Conservation (phyloP, 64 coral and sea anemone genomes). For the Pachyseris speciosa region DNA sequence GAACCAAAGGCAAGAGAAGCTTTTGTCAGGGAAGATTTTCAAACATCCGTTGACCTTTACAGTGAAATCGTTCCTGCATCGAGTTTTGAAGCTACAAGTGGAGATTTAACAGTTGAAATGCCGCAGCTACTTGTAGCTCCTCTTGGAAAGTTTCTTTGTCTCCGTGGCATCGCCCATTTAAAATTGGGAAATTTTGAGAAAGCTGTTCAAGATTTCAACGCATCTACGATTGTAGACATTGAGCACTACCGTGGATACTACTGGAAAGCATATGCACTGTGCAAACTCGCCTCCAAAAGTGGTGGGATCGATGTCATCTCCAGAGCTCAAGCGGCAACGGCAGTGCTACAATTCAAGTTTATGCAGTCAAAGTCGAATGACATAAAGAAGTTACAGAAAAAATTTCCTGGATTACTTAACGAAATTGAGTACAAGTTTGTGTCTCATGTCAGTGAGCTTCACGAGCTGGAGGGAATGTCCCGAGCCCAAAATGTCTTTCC, state of each 20-base stretch:
- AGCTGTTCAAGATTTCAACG: slow-evolving; percentile 26
- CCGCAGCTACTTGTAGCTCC: not conserved
- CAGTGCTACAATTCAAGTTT: not conserved
- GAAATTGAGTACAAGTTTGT: not conserved
- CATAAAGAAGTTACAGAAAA: not conserved
- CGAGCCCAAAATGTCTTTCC: not conserved
- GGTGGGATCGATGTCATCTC: slow-evolving; percentile 5
- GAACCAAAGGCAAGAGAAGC: not conserved
- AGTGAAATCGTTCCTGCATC: not conserved
- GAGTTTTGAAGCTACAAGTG: not conserved
- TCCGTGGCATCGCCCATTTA: not conserved
- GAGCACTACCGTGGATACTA: not conserved
- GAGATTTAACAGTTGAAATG: not conserved
- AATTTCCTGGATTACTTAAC: not conserved
- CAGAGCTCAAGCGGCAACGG: slow-evolving; percentile 25
- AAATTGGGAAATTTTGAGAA: not conserved
- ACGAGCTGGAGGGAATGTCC: not conserved
- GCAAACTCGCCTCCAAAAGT: not conserved
- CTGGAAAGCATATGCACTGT: slow-evolving; percentile 46
- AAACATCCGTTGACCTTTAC: not conserved
- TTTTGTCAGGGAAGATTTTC: not conserved
- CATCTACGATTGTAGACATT: not conserved
- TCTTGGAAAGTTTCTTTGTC: not conserved
- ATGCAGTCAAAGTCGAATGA: not conserved
- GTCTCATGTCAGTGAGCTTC: not conserved